Conservation (phyloP, 2,888 invertebrate species). For the Acleris holmiana region DNA sequence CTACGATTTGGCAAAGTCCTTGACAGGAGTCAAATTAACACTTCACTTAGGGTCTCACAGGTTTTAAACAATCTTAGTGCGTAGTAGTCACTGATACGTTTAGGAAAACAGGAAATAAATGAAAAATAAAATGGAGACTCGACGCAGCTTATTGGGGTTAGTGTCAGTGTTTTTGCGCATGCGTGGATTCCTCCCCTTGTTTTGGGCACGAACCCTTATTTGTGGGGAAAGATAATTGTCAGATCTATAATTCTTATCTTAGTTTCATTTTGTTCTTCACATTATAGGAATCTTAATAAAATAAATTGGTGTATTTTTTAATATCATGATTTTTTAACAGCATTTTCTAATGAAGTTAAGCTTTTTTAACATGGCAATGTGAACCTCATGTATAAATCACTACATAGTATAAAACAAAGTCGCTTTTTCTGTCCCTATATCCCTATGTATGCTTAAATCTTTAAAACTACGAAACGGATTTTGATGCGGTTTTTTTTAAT, state of each 20-base stretch:
- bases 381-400: background rate
- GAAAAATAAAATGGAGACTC: conserved; percentile 76
- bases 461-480: too few species aligned
- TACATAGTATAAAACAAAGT: too few species aligned
- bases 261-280: background rate
- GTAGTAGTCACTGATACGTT: conserved; percentile 41
- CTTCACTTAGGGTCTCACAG: conserved; percentile 41
- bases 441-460: too few species aligned
- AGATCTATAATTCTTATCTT: conserved; percentile 15
- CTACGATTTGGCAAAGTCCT: background rate
- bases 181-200: conserved; percentile 53
- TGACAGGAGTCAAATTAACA: conserved; percentile 28
- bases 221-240: conserved; percentile 9
- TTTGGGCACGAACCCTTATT: conserved; percentile 13
- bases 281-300: background rate
- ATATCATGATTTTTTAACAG: background rate
- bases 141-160: conserved; percentile 63
- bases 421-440: too few species aligned
- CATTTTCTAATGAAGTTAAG: background rate
- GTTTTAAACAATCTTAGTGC: conserved; percentile 35
- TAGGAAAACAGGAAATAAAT: conserved; percentile 58
- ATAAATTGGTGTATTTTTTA: background rate
- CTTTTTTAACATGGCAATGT: conserved; percentile 4
- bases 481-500: too few species aligned
- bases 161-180: conserved; percentile 55